Conservation (phyloP, 2,888 invertebrate genomes). For the Conus canariensis region DNA sequence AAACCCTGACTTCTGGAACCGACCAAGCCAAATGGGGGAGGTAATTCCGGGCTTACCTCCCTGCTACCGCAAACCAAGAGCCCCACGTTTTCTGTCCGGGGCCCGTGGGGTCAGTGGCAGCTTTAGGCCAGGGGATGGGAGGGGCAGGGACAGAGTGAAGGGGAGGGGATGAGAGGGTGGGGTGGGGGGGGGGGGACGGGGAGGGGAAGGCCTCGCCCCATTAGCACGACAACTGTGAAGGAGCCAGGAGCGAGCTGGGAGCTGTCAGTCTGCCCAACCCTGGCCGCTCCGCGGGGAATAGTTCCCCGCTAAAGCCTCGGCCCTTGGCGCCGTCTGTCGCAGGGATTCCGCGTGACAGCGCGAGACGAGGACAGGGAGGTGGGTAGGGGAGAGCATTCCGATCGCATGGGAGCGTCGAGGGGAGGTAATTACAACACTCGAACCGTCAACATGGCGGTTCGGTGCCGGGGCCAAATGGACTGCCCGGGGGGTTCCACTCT, state of each 20-base stretch:
- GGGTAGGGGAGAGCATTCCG: constrained; percentile 32
- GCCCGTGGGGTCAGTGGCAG: no score
- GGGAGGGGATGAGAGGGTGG: neutral
- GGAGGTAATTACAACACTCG: constrained; percentile 44
- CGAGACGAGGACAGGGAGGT: constrained; percentile 17
- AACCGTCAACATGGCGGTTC: constrained; percentile 43
- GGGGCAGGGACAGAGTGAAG: neutral
- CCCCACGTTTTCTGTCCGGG: no score
- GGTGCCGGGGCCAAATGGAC: constrained; percentile 21
- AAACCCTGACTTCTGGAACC: no score
- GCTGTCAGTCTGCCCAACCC: constrained; percentile 33
- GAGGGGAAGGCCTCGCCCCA: neutral
- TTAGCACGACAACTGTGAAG: constrained; percentile 17
- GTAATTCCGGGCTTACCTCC: neutral
- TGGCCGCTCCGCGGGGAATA: constrained; percentile 37
- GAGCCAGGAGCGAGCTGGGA: constrained; percentile 28
- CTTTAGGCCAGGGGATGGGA: neutral
- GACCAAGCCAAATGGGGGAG: no score
- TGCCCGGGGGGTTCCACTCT: neutral
- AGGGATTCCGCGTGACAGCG: constrained; percentile 45
- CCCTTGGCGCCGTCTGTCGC: constrained; percentile 46
- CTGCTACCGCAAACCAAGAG: neutral
- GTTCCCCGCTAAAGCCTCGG: constrained; percentile 4
- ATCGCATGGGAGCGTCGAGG: constrained; percentile 39
- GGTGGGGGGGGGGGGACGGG: neutral